Evolutionary conservation across 2,113 vertebrate genomes (phyloP).

Genomic region (Noctilio leporinus): DNA sequence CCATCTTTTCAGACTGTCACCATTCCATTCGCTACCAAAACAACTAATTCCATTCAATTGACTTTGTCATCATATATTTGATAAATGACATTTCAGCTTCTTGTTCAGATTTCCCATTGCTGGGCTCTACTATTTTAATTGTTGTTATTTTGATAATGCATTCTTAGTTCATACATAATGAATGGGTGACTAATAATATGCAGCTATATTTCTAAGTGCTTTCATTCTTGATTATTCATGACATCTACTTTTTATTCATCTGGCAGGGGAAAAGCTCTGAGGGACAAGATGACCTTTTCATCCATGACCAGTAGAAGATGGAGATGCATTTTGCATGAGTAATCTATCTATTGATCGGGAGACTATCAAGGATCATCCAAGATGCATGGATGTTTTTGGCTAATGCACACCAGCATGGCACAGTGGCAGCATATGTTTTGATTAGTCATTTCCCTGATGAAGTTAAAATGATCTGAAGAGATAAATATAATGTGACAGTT

Average conservation of each 20-base stretch:
- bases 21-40: neutral
- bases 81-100: neutral
- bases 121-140: neutral
- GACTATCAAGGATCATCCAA: neutral
- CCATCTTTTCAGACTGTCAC: neutral
- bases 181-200: conserved; percentile 53
- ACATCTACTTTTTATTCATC: conserved; percentile 33
- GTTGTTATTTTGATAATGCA: conserved; percentile 49
- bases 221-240: conserved; percentile 42
- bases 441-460: neutral
- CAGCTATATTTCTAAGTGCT: conserved; percentile 30
- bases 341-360: neutral
- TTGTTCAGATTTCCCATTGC: neutral
- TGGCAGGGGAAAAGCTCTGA: neutral
- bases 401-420: neutral
- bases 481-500: neutral
- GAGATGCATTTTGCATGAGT: neutral
- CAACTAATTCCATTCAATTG: neutral
- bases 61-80: neutral
- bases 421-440: neutral
- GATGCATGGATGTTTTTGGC: neutral
- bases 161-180: conserved; percentile 47
- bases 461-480: neutral
- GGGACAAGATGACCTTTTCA: conserved; percentile 41
- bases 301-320: neutral